phyloP scores from a whole-genome alignment of 2,888 invertebrate genomes.

The Eledone cirrhosa region DNA sequence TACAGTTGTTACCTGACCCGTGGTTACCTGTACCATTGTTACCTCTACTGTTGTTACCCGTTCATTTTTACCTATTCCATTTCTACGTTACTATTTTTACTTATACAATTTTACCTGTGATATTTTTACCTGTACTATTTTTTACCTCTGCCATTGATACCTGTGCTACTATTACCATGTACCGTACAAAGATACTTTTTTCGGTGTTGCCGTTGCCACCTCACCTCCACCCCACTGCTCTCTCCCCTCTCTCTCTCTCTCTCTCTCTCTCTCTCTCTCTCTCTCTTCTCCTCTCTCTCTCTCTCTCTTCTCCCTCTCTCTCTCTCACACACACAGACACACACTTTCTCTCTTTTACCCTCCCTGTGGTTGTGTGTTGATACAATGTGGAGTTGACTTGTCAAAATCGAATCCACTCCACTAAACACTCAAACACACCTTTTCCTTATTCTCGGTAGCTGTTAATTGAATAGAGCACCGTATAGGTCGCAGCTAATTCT shows the following conservation, averaged over 20 bases:
- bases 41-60: too few species aligned
- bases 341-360: too few species aligned
- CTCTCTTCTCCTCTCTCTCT: neutral
- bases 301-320: neutral
- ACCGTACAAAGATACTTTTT: conserved; percentile 1
- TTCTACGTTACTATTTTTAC: too few species aligned
- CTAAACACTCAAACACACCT: too few species aligned
- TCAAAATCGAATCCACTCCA: too few species aligned
- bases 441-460: too few species aligned
- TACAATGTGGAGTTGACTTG: neutral
- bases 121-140: neutral
- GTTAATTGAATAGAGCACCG: too few species aligned
- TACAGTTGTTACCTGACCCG: too few species aligned
- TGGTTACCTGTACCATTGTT: too few species aligned
- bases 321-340: neutral
- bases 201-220: neutral
- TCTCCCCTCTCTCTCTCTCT: neutral
- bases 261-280: conserved; percentile 4
- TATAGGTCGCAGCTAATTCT: too few species aligned
- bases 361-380: neutral
- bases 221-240: neutral
- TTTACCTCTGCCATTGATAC: neutral
- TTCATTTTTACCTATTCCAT: too few species aligned
- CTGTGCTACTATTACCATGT: neutral
- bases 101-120: too few species aligned